These are phyloP conservation scores for Palythoa caribaeorum DNA, from an alignment of 92 coral and sea anemone species.

Conservation along the genomic window DNA sequence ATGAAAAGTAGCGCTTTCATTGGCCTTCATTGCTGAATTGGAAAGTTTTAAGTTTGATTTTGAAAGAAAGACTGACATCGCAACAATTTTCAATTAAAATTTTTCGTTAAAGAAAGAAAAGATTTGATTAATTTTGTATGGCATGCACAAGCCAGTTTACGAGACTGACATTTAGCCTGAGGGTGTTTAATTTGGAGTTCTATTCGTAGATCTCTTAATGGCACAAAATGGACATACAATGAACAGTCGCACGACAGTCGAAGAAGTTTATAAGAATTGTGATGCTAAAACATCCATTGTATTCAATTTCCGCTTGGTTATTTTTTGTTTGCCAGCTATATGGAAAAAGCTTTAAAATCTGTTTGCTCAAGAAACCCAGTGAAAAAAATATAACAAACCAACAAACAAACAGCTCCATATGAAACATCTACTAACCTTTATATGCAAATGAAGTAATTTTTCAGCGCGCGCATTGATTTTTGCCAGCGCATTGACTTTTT, in stretches of 20 bases:
- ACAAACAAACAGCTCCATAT: neutral
- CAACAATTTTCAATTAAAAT: neutral
- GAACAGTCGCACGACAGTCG: neutral
- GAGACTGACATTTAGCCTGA: conserved; percentile 8
- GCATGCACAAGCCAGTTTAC: neutral
- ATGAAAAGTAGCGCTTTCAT: neutral
- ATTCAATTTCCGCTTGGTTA: conserved; percentile 2
- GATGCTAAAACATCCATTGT: neutral
- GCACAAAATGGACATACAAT: neutral
- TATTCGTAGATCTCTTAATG: neutral
- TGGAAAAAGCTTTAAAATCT: neutral
- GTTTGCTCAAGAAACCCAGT: neutral
- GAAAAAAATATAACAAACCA: neutral
- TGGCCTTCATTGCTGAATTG: neutral
- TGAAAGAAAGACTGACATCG: neutral
- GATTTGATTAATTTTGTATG: neutral
- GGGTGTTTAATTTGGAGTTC: conserved; percentile 10
- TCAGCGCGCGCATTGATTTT: too few species aligned
- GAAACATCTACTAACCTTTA: neutral
- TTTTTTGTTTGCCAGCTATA: conserved; percentile 18
- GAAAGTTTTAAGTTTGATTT: neutral
- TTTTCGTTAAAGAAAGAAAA: neutral
- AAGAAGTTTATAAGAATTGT: conserved; percentile 6
- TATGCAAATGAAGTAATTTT: neutral
- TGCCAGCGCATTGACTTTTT: too few species aligned